phyloP scores from a whole-genome alignment of 2,113 vertebrate species.

The Callopanchax toddi region DNA sequence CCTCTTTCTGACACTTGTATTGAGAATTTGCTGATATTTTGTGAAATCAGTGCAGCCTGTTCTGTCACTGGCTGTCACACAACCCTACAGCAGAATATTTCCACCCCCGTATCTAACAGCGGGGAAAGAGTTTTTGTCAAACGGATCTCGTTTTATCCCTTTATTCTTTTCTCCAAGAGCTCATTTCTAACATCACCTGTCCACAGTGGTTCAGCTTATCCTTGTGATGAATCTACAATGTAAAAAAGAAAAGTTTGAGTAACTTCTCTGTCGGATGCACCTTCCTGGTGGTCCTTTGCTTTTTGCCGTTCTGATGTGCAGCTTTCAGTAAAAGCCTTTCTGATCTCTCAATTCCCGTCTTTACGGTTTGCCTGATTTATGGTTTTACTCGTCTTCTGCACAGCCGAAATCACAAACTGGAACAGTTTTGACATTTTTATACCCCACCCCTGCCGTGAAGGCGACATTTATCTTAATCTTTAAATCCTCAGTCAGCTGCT shows the following conservation, averaged over 20 bases:
- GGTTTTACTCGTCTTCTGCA: background rate
- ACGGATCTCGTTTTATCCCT: background rate
- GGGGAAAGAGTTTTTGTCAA: background rate
- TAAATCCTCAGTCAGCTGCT: conserved; percentile 2
- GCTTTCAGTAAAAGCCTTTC: background rate
- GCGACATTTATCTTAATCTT: conserved; percentile 13
- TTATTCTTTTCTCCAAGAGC: background rate
- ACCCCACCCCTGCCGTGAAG: conserved; percentile 5
- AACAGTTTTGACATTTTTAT: background rate
- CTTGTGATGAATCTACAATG: conserved; percentile 1
- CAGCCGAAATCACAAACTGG: background rate
- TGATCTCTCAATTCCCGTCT: background rate
- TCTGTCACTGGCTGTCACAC: background rate
- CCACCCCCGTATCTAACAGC: conserved; percentile 1
- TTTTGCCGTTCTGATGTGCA: background rate
- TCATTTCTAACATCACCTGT: conserved; percentile 8
- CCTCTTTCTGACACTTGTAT: background rate
- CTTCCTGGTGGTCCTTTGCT: background rate
- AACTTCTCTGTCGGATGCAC: background rate
- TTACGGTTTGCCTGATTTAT: background rate
- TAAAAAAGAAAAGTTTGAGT: background rate
- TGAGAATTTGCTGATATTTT: conserved; percentile 7
- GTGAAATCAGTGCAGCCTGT: background rate
- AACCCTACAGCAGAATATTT: conserved; percentile 1
- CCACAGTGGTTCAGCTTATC: background rate